phyloP scores from a whole-genome alignment of 2,888 invertebrate species.

The Leucoma salicis region DNA sequence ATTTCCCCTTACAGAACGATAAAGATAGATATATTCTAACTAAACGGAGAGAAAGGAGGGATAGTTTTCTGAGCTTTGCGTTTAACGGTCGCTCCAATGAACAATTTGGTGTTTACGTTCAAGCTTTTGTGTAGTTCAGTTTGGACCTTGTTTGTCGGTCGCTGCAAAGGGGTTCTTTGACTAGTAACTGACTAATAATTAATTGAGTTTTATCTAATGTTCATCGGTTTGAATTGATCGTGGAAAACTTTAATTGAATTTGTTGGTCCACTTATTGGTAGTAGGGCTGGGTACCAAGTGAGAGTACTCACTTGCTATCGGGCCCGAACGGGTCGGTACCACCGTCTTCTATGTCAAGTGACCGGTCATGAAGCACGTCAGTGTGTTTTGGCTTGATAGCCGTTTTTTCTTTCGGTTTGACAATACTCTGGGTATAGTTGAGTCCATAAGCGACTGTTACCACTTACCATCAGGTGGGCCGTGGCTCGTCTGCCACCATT shows the following conservation, averaged over 20 bases:
- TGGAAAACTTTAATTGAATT: conserved; percentile 77
- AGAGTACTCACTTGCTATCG: no score
- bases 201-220: conserved; percentile 72
- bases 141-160: conserved; percentile 68
- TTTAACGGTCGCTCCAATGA: conserved; percentile 62
- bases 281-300: no score
- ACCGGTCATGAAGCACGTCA: no score
- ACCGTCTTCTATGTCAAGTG: no score
- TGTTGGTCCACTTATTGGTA: conserved; percentile 67
- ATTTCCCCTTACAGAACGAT: conserved; percentile 64
- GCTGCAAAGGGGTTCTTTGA: conserved; percentile 65
- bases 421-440: no score
- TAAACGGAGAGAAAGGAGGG: conserved; percentile 56
- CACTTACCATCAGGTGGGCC: no score
- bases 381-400: no score
- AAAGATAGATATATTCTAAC: conserved; percentile 63
- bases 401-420: no score
- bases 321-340: no score
- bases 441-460: no score
- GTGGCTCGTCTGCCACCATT: no score
- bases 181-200: conserved; percentile 72
- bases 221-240: conserved; percentile 64
- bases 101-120: conserved; percentile 68
- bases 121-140: conserved; percentile 69
- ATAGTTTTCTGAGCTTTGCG: conserved; percentile 58